Evolutionary conservation across 2,888 invertebrate genomes (phyloP), one percentile per base, ranked within the genome.

Genomic region (Augiades crinisus): DNA sequence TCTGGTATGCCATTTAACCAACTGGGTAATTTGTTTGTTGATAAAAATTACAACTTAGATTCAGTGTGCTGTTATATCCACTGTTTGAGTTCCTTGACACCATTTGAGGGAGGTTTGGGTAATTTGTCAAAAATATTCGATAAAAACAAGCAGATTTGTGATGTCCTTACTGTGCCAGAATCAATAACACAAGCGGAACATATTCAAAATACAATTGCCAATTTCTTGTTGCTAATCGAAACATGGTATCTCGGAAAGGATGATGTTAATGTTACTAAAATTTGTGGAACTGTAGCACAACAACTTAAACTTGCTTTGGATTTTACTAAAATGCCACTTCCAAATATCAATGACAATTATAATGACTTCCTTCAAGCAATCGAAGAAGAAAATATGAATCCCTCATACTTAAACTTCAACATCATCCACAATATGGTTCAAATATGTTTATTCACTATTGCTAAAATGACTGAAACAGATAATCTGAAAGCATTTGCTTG

Each of bases 1-100:
- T 92, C 93, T 74, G 98, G 98, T 38, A 96, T 97, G 95, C 97
- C 98, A 1, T 95, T 96, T 73, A 98, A 99, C 85, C 98, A 98
- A 82, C 90, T 99, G 62, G 98, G 98, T 1, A 98, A 97, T 12
- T 81, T 99, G 45, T 94, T 94, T 55, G 93, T 95, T 62, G 94
- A 92, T 44, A 93, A 92, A 68, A 96, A 96, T 78, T 94, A 94
- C 73, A 95, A 95, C 67, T 87, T 98, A 55, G 96, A 98, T 78
- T 96, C 98, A 0, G 95, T 95, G 12, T 97, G 96, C 77, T 95
- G 96, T 79, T 98, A 98, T 72, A 93, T 98, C 64, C 93, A 97
- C 80, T 97, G 98, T 75, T 89, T 94, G 56, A 91, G 91, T 57
- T 95, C 96, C 75, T 88, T 92, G 56, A 91, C 94, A 65, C 93